Evolutionary conservation across 2,888 invertebrate genomes (phyloP).

Genomic region (Palloptera scutellata): DNA sequence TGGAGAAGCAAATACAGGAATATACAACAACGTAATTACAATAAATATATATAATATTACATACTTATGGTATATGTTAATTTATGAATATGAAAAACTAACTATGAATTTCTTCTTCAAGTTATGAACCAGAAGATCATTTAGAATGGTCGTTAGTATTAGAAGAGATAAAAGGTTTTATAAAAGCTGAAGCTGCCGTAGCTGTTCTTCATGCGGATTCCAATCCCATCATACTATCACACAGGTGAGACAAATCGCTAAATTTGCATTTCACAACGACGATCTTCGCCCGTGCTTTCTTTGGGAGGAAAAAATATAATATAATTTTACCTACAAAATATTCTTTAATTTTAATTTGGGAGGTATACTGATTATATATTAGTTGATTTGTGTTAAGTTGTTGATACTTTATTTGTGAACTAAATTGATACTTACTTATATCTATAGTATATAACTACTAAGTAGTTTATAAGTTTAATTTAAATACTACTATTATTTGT

Average conservation of each 20-base stretch:
- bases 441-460: too few species aligned
- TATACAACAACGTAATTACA: slow-evolving; percentile 79
- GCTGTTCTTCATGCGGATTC: slow-evolving; percentile 89
- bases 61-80: background rate
- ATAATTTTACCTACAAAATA: slow-evolving; percentile 28
- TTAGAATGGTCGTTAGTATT: slow-evolving; percentile 94
- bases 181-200: slow-evolving; percentile 90
- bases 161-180: slow-evolving; percentile 93
- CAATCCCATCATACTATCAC: slow-evolving; percentile 83
- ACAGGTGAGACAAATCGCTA: slow-evolving; percentile 70
- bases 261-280: slow-evolving; percentile 34
- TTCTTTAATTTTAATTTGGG: slow-evolving; percentile 38
- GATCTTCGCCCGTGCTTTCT: slow-evolving; percentile 65
- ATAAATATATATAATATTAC: slow-evolving; percentile 4
- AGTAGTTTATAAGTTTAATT: slow-evolving; percentile 29
- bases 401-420: slow-evolving; percentile 10
- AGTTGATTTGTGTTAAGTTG: slow-evolving; percentile 10
- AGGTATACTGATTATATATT: slow-evolving; percentile 43
- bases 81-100: background rate
- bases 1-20: slow-evolving; percentile 93
- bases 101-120: slow-evolving; percentile 37
- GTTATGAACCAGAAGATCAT: slow-evolving; percentile 95
- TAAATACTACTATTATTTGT: slow-evolving; percentile 33
- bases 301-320: slow-evolving; percentile 56
- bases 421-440: slow-evolving; percentile 7